Conservation (phyloP, 2,797 vertebrate genomes). For the Malurus splendens region DNA sequence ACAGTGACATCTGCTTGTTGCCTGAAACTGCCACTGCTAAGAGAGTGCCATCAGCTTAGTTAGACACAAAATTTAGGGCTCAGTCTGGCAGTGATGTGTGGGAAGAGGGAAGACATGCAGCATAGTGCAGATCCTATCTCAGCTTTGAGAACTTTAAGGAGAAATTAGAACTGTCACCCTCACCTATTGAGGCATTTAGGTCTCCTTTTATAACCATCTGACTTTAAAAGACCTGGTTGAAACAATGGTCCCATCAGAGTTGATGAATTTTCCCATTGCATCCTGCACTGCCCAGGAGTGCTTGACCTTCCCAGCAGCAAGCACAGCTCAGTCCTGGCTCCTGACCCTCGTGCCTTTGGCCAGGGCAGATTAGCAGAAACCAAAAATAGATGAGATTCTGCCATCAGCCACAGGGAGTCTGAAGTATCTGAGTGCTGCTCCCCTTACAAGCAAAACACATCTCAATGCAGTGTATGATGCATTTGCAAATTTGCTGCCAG, state of each 20-base stretch:
- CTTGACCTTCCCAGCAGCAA: background rate
- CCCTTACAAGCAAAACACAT: constrained; percentile 5
- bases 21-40: background rate
- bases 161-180: background rate
- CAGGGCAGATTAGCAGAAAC: background rate
- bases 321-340: background rate
- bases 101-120: background rate
- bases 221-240: background rate
- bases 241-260: background rate
- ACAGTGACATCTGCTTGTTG: background rate
- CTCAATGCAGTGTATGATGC: background rate
- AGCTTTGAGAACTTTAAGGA: background rate
- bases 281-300: background rate
- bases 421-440: background rate
- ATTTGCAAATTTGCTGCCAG: background rate
- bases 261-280: background rate
- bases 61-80: background rate
- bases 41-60: background rate
- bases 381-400: background rate
- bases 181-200: background rate
- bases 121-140: background rate
- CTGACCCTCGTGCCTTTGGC: background rate
- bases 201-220: background rate
- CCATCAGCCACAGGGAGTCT: background rate
- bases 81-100: background rate